These are phyloP conservation scores for Cantharis nigra DNA, from an alignment of 2,888 invertebrate species.

Conservation along the genomic window DNA sequence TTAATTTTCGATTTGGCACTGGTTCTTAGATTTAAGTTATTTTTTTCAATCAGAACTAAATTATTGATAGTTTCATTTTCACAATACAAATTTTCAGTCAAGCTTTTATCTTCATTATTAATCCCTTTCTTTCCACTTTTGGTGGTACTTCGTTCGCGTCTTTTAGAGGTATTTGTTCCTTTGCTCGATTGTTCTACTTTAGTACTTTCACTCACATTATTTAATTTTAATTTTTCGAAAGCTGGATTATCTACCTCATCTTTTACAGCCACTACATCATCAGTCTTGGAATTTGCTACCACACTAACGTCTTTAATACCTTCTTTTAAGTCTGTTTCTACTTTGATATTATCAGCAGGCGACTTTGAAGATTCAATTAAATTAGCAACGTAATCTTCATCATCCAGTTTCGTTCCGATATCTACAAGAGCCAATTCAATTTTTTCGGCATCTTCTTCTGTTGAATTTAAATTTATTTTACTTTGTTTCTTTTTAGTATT, in stretches of 20 bases:
- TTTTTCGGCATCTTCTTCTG: neutral
- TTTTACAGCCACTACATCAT: neutral
- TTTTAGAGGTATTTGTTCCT: neutral
- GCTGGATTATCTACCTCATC: neutral
- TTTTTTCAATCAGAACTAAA: neutral
- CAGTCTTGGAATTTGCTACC: neutral
- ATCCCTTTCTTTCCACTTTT: neutral
- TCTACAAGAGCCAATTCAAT: neutral
- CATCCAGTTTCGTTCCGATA: neutral
- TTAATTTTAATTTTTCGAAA: neutral
- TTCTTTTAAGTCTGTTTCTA: neutral
- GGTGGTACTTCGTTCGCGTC: neutral
- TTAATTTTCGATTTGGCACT: constrained; percentile 36
- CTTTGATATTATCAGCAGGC: neutral
- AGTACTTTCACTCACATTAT: neutral
- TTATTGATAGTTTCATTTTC: neutral
- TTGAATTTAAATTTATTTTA: neutral
- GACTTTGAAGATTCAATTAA: neutral
- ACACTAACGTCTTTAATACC: neutral
- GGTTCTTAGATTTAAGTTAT: constrained; percentile 31
- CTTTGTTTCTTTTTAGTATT: neutral
- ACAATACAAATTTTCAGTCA: neutral
- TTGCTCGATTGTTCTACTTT: neutral
- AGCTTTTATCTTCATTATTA: neutral
- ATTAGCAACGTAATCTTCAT: neutral